Conservation (phyloP, 2,113 vertebrate species). For the Mugil cephalus region DNA sequence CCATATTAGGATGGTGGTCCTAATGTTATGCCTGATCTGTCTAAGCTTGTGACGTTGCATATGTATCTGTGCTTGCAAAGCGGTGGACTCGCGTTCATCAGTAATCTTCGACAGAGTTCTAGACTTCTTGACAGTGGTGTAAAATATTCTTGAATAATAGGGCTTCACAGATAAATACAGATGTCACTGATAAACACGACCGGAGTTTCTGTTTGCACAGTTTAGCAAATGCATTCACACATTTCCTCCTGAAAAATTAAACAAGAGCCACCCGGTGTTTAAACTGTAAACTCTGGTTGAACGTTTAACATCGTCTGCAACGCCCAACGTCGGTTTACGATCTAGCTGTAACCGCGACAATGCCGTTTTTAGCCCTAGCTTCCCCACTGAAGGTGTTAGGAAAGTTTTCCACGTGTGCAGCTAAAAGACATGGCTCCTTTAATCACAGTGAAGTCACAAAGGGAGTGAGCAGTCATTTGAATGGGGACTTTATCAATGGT, state of each 20-base stretch:
- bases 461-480: conserved; percentile 33
- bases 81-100: too few relatives aligned
- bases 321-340: neutral
- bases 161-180: conserved; percentile 2
- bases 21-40: too few relatives aligned
- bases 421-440: conserved; percentile 32
- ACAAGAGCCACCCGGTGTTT: neutral
- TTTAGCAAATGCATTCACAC: neutral
- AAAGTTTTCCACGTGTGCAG: conserved; percentile 15
- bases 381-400: neutral
- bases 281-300: neutral
- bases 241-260: conserved; percentile 16
- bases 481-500: conserved; percentile 66
- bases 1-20: too few relatives aligned
- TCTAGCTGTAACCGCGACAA: conserved; percentile 4
- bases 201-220: too few relatives aligned
- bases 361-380: too few relatives aligned
- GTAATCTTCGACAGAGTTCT: too few relatives aligned
- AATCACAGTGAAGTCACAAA: conserved; percentile 47
- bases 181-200: conserved; percentile 23
- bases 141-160: too few relatives aligned
- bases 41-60: too few relatives aligned
- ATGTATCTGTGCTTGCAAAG: too few relatives aligned
- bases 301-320: conserved; percentile 12
- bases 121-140: too few relatives aligned